These are phyloP conservation scores for Diplazon laetatorius DNA, from an alignment of 2,888 invertebrate species.

Conservation along the genomic window DNA sequence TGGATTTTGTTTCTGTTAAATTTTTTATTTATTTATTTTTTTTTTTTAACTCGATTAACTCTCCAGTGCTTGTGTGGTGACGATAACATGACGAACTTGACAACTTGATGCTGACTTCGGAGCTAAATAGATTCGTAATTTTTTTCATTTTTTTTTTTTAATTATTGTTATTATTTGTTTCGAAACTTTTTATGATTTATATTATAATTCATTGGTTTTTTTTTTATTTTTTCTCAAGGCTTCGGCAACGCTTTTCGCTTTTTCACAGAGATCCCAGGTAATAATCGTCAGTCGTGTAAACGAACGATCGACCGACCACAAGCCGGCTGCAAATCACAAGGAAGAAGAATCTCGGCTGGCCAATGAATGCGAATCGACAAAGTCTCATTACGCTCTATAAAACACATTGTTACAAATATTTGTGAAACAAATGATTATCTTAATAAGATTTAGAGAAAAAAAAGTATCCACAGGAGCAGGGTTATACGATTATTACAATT, in stretches of 20 bases:
- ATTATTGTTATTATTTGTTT: neutral
- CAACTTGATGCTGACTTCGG: constrained; percentile 77
- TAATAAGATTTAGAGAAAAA: neutral
- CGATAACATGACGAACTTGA: constrained; percentile 77
- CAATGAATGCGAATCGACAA: constrained; percentile 68
- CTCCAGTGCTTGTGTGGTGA: constrained; percentile 80
- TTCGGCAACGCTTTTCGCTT: constrained; percentile 43
- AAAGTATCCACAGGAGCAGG: neutral
- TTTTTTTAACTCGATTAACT: constrained; percentile 75
- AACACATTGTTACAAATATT: constrained; percentile 73
- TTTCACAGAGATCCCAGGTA: constrained; percentile 71
- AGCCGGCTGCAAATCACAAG: constrained; percentile 75
- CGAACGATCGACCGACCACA: constrained; percentile 75
- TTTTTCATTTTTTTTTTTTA: constrained; percentile 12
- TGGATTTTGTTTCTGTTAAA: no score
- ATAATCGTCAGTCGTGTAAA: constrained; percentile 72
- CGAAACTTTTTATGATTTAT: constrained; percentile 12
- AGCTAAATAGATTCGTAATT: constrained; percentile 54
- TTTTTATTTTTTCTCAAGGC: constrained; percentile 4
- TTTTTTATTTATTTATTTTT: no score
- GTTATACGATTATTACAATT: constrained; percentile 69
- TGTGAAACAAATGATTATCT: constrained; percentile 51
- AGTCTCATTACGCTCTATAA: constrained; percentile 70
- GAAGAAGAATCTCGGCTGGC: constrained; percentile 76
- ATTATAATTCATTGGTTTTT: neutral